These are phyloP conservation scores for Latrodectus elegans DNA, from an alignment of 2,888 invertebrate species.

Conservation along the genomic window DNA sequence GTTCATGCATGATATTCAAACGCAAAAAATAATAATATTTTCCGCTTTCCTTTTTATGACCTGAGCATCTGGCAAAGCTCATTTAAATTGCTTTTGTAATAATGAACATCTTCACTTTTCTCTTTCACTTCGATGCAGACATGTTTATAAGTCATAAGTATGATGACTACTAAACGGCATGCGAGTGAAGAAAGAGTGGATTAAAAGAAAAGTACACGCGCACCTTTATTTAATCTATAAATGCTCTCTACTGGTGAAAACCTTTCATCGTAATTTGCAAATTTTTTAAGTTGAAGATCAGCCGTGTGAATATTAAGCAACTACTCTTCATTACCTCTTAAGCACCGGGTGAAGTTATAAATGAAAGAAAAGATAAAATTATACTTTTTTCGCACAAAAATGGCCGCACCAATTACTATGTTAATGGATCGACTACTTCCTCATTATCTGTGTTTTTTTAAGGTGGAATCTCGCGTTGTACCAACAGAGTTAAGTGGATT, in stretches of 20 bases:
- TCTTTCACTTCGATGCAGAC: neutral
- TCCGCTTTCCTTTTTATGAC: too few relatives aligned
- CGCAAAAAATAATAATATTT: too few relatives aligned
- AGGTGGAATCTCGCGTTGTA: neutral
- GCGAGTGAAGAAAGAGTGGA: too few relatives aligned
- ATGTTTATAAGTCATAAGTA: neutral
- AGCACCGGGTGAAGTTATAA: neutral
- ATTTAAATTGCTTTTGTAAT: neutral
- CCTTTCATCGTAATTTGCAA: neutral
- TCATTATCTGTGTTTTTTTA: neutral
- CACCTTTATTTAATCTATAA: neutral
- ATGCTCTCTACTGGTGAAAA: neutral
- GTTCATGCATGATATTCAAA: too few relatives aligned
- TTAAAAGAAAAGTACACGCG: neutral
- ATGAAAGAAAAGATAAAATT: neutral
- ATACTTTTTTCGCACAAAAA: neutral
- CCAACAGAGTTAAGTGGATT: neutral
- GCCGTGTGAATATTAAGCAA: neutral
- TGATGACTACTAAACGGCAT: neutral
- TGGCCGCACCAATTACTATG: neutral
- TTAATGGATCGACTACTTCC: neutral
- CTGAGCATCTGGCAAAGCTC: neutral
- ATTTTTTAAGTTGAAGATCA: neutral
- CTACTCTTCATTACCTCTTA: neutral
- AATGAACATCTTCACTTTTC: neutral